These are phyloP conservation scores for Pelagia noctiluca DNA, from an alignment of 30 jellyfish, hydroid and myxozoan genomes.

Conservation along the genomic window DNA sequence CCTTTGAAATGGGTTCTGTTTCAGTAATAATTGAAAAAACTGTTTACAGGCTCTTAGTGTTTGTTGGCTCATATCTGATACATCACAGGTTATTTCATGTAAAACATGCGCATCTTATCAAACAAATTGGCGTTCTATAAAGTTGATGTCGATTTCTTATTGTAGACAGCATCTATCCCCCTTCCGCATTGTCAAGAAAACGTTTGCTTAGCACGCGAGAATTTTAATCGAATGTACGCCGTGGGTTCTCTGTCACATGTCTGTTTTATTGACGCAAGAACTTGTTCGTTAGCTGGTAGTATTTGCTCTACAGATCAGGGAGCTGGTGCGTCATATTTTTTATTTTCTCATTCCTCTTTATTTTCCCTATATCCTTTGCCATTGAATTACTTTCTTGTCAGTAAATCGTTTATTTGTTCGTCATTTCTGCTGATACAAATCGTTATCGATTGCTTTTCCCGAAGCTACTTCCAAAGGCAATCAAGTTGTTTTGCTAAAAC, in stretches of 20 bases:
- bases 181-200: slow-evolving; percentile 94
- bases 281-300: slow-evolving; percentile 81
- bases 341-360: neutral
- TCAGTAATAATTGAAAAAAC: too few species aligned
- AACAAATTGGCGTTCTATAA: too few species aligned
- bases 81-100: too few species aligned
- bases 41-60: too few species aligned
- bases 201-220: slow-evolving; percentile 90
- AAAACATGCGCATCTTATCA: too few species aligned
- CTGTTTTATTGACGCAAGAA: slow-evolving; percentile 81
- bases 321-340: slow-evolving; percentile 70
- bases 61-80: too few species aligned
- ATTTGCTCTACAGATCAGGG: slow-evolving; percentile 94
- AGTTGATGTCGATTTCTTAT: neutral
- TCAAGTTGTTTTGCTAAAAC: too few species aligned
- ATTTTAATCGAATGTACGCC: slow-evolving; percentile 77
- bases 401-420: too few species aligned
- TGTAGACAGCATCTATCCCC: slow-evolving; percentile 72
- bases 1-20: too few species aligned
- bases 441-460: too few species aligned
- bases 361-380: neutral
- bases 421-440: too few species aligned
- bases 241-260: slow-evolving; percentile 99
- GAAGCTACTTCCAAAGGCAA: too few species aligned
- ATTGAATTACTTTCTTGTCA: neutral